phyloP scores from a whole-genome alignment of 1,140 invertebrate genomes.

The Tribolium castaneum region DNA sequence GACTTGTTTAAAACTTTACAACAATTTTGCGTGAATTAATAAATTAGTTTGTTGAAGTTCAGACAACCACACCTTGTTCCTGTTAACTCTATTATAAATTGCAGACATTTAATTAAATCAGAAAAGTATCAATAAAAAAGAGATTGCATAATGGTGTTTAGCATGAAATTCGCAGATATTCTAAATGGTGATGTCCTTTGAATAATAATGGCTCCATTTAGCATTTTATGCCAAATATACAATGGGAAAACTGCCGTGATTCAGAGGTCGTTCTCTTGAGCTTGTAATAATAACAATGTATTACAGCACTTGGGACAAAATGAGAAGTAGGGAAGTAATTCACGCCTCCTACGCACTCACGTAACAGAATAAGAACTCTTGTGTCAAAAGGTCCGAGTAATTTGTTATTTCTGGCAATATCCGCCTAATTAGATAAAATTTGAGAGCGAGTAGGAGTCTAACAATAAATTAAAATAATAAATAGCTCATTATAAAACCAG shows the following conservation, averaged over 20 bases:
- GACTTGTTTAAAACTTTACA: not conserved
- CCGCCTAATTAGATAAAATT: constrained; percentile 16
- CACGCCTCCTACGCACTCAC: not conserved
- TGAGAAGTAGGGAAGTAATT: not conserved
- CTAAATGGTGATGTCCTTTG: not conserved
- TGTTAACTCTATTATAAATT: not conserved
- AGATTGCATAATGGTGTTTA: not conserved
- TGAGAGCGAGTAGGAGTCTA: not conserved
- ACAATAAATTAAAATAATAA: constrained; percentile 25
- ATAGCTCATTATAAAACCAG: not conserved
- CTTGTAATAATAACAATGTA: not conserved
- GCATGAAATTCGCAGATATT: not conserved
- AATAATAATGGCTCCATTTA: constrained; percentile 9
- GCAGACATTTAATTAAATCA: not conserved
- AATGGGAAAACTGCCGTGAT: not conserved
- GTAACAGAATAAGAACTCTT: not conserved
- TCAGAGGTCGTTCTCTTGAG: not conserved
- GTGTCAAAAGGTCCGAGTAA: not conserved
- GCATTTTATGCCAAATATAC: not conserved
- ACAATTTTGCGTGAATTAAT: not conserved
- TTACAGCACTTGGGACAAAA: not conserved
- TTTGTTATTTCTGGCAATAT: not conserved
- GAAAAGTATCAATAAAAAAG: not conserved
- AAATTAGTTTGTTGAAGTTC: not conserved
- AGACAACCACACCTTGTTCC: not conserved